These are phyloP conservation scores for Hypotaenidia philippensis DNA, from an alignment of 2,797 vertebrate genomes.

Conservation along the genomic window DNA sequence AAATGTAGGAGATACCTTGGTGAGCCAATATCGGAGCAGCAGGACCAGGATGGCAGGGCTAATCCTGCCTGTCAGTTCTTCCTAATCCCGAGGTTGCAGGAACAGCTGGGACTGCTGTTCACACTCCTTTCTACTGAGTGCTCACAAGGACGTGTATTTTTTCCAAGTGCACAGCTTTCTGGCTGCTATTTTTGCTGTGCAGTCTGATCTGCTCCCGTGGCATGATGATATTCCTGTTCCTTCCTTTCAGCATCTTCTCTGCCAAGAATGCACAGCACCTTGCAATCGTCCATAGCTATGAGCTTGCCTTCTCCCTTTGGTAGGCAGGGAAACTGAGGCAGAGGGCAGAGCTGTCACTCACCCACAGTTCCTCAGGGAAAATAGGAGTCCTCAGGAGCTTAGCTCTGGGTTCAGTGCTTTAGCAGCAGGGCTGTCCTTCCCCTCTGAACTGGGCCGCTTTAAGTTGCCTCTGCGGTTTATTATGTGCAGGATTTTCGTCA, in stretches of 20 bases:
- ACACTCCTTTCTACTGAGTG: neutral
- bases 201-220: neutral
- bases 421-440: conserved; percentile 10
- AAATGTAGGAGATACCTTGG: neutral
- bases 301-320: neutral
- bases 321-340: conserved; percentile 48
- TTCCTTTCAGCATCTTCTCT: neutral
- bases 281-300: neutral
- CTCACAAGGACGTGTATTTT: neutral
- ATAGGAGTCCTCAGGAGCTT: neutral
- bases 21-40: neutral
- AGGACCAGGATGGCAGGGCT: neutral
- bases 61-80: neutral
- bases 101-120: conserved; percentile 44
- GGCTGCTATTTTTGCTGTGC: conserved; percentile 13
- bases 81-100: neutral
- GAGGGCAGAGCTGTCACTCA: neutral
- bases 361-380: neutral
- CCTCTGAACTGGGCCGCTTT: conserved; percentile 42
- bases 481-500: conserved; percentile 77
- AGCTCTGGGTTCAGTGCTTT: neutral
- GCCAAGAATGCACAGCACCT: neutral
- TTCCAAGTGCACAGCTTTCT: neutral
- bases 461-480: conserved; percentile 70
- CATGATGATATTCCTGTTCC: conserved; percentile 5